Percentiles rank a stretch among this genome's conserved stretches.
phyloP scores from a whole-genome alignment of 2,797 vertebrate species.

The Lepus townsendii region DNA sequence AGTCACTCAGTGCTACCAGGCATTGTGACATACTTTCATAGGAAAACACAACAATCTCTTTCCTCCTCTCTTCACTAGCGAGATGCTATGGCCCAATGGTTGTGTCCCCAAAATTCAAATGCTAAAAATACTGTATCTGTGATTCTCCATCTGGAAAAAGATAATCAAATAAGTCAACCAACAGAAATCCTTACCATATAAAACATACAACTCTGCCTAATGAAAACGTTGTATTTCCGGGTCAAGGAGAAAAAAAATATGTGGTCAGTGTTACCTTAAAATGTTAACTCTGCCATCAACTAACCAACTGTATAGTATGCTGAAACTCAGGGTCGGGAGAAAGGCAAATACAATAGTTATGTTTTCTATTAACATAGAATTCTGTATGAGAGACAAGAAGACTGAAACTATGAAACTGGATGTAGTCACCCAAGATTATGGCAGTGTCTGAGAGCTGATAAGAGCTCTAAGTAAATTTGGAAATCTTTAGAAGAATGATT shows the following conservation, averaged over 20 bases:
- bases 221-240: constrained; percentile 58
- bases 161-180: constrained; percentile 17
- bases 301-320: constrained; percentile 34
- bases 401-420: constrained; percentile 63
- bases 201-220: constrained; percentile 31
- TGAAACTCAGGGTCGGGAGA: constrained; percentile 65
- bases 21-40: background rate
- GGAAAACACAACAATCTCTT: background rate
- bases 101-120: background rate
- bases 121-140: background rate
- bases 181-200: constrained; percentile 18
- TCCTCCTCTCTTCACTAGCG: background rate
- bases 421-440: constrained; percentile 61
- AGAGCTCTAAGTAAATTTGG: constrained; percentile 73
- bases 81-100: too few relatives aligned
- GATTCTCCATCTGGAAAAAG: background rate
- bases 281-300: constrained; percentile 36
- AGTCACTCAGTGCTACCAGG: background rate
- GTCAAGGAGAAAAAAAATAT: constrained; percentile 43
- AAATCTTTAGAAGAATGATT: constrained; percentile 67
- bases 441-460: constrained; percentile 62
- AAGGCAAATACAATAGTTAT: constrained; percentile 32
- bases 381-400: constrained; percentile 48
- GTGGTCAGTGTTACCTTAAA: constrained; percentile 27
- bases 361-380: constrained; percentile 61